These are phyloP conservation scores for Steinernema feltiae DNA, from an alignment of 1,140 invertebrate genomes.

Conservation along the genomic window DNA sequence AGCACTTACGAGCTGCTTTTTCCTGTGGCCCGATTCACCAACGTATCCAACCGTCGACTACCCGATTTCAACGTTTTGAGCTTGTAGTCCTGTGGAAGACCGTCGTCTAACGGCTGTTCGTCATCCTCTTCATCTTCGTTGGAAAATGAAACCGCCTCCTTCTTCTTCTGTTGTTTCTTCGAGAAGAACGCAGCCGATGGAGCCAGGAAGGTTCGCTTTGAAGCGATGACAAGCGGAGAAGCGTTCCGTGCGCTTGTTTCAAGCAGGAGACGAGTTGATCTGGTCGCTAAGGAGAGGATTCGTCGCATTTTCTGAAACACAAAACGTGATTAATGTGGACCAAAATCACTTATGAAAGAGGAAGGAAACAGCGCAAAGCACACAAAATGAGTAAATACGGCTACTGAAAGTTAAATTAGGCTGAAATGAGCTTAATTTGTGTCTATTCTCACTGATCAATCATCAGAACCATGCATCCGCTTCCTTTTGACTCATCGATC, in stretches of 20 bases:
- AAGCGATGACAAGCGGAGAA: background rate
- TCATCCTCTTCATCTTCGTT: slow-evolving; percentile 24
- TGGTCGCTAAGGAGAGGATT: background rate
- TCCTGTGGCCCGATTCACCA: slow-evolving; percentile 36
- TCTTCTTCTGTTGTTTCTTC: background rate
- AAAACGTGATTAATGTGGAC: too few relatives aligned
- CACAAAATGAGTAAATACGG: too few relatives aligned
- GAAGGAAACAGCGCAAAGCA: too few relatives aligned
- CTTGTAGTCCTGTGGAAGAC: slow-evolving; percentile 44
- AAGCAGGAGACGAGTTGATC: background rate
- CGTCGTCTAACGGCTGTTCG: slow-evolving; percentile 32
- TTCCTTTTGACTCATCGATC: too few relatives aligned
- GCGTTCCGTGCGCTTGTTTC: background rate
- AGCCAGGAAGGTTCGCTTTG: background rate
- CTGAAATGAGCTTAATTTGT: too few relatives aligned
- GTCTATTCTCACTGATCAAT: too few relatives aligned
- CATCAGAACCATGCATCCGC: too few relatives aligned
- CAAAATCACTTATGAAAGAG: too few relatives aligned
- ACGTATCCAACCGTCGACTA: slow-evolving; percentile 37
- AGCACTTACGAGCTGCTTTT: slow-evolving; percentile 31
- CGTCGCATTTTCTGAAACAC: background rate
- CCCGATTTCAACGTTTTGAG: slow-evolving; percentile 26
- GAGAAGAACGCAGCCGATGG: background rate
- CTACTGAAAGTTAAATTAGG: too few relatives aligned
- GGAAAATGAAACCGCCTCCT: background rate